Conservation (phyloP, 2,113 vertebrate species). For the Oryzias celebensis region DNA sequence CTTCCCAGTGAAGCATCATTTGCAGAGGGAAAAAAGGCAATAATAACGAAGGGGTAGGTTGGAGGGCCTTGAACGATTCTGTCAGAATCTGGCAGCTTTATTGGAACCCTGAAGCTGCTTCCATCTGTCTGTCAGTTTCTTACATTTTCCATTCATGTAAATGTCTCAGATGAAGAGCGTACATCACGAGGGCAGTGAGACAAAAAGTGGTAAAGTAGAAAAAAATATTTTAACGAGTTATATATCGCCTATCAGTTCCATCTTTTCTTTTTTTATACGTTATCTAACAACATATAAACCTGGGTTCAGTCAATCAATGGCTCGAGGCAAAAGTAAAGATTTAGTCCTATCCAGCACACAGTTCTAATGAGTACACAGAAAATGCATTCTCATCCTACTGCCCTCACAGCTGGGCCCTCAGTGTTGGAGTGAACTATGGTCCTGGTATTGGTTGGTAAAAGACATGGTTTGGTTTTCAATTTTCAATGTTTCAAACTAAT, state of each 20-base stretch:
- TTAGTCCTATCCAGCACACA: background rate
- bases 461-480: no score
- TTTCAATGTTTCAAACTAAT: no score
- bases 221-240: background rate
- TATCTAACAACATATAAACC: background rate
- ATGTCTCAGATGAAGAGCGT: slow-evolving; percentile 20
- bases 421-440: background rate
- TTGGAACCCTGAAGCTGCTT: slow-evolving; percentile 30
- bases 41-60: slow-evolving; percentile 36
- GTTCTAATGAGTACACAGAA: background rate
- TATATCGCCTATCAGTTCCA: background rate
- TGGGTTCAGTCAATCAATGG: background rate
- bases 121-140: slow-evolving; percentile 25
- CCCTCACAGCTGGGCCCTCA: background rate
- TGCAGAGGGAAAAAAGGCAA: slow-evolving; percentile 38
- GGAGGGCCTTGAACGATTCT: slow-evolving; percentile 36
- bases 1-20: slow-evolving; percentile 45
- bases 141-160: slow-evolving; percentile 23
- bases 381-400: background rate
- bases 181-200: slow-evolving; percentile 12
- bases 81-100: slow-evolving; percentile 49
- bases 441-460: background rate
- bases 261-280: background rate
- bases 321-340: background rate
- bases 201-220: slow-evolving; percentile 22